Conservation (phyloP, 2,113 vertebrate genomes). For the Prionailurus viverrinus region DNA sequence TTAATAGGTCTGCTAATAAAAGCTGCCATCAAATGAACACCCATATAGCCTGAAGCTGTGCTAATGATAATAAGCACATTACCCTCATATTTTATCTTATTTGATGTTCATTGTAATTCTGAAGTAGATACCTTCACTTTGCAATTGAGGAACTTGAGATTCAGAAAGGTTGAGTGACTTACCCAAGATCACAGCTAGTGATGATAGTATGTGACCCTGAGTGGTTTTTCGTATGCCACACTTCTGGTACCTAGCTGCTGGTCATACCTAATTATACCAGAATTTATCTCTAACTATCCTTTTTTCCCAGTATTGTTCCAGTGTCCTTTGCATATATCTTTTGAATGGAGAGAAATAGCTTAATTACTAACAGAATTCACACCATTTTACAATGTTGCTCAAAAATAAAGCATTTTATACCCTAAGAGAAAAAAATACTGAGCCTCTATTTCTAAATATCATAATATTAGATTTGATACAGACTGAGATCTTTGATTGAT, state of each 20-base stretch:
- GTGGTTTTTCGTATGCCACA: slow-evolving; percentile 7
- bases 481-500: neutral
- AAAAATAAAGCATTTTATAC: slow-evolving; percentile 35
- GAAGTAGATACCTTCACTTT: slow-evolving; percentile 29
- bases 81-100: slow-evolving; percentile 23
- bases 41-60: neutral
- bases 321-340: neutral
- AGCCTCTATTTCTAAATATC: slow-evolving; percentile 42
- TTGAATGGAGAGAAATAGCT: neutral
- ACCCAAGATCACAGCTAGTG: neutral
- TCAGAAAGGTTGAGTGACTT: slow-evolving; percentile 51
- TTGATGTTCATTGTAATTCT: slow-evolving; percentile 43
- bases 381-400: slow-evolving; percentile 8
- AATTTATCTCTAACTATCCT: neutral
- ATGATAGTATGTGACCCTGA: neutral
- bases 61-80: neutral
- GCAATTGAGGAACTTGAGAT: neutral
- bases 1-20: slow-evolving; percentile 41
- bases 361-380: slow-evolving; percentile 16
- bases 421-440: neutral
- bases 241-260: neutral
- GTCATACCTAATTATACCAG: neutral
- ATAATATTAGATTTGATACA: slow-evolving; percentile 20
- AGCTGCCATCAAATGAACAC: neutral
- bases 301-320: neutral